Conservation (phyloP, 2,797 vertebrate species). For the Scyliorhinus canicula region DNA sequence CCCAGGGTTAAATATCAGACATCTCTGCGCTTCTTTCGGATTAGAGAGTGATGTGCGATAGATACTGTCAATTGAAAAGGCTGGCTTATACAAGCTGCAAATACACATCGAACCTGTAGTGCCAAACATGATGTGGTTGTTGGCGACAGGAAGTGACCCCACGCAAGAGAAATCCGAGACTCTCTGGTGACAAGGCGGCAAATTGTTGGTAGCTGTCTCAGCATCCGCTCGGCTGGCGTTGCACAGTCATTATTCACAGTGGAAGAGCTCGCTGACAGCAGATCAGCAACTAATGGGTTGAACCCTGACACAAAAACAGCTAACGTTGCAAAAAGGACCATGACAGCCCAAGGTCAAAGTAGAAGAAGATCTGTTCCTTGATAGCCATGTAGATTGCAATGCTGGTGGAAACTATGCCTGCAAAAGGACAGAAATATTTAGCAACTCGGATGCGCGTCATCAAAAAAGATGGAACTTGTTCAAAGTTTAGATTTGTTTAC, state of each 20-base stretch:
- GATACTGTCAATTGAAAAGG: neutral
- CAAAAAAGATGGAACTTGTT: neutral
- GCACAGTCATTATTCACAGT: constrained; percentile 2
- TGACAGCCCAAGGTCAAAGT: neutral
- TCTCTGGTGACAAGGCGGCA: constrained; percentile 4
- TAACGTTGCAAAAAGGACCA: neutral
- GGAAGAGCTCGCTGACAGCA: neutral
- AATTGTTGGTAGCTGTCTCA: neutral
- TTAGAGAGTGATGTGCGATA: neutral
- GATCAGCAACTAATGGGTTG: neutral
- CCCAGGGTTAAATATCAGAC: constrained; percentile 10
- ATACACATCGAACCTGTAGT: neutral
- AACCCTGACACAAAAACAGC: neutral
- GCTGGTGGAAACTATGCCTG: neutral
- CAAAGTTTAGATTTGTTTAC: neutral
- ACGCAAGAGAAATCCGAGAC: neutral
- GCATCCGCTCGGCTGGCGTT: neutral
- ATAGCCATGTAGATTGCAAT: neutral
- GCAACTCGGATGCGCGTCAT: neutral
- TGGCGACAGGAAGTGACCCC: neutral
- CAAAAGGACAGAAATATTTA: neutral
- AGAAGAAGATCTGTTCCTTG: neutral
- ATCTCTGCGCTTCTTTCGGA: neutral
- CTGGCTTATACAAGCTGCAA: constrained; percentile 7
- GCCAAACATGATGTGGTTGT: neutral